Evolutionary conservation across 2,888 invertebrate species (phyloP), one percentile per base, ranked within the genome.

Genomic region (Polydrusus pterygomalis): DNA sequence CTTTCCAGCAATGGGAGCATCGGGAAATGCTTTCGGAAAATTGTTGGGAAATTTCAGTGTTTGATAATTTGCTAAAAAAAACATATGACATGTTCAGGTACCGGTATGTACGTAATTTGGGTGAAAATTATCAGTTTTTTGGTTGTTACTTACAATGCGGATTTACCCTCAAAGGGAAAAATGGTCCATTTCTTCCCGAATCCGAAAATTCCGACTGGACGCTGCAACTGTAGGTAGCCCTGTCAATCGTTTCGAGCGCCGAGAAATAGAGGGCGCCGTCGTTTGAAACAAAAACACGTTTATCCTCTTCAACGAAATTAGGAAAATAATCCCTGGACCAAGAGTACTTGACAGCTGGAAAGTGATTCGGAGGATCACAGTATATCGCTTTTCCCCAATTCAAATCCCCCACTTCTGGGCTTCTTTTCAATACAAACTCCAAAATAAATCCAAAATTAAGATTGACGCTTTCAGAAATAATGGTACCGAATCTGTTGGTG

Each of bases 251-350:
- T 88, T 98, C 97, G 81, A 98, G 90, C 8, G 96, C 95, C 18
- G 98, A 97, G 86, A 98, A 98, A 85, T 98, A 98, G 15, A 98
- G 90, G 13, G 97, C 95, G 54, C 98, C 98, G 89, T 98, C 97
- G 83, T 93, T 90, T 0, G 98, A 98, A 0, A 97, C 97, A 89
- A 98, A 98, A 0, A 97, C 95, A 80, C 98, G 90, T 83, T 93
- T 92, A 86, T 97, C 96, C 87, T 97, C 96, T 86, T 97, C 96
- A 0, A 98, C 97, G 81, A 97, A 95, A 87, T 97, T 97, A 0
- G 95, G 95, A 81, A 97, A 96, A 83, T 91, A 94, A 83, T 95
- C 94, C 78, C 97, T 92, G 10, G 95, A 94, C 98, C 98, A 98
- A 81, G 96, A 93, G 87, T 95, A 97, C 80, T 94, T 94, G 0